Evolutionary conservation across 2,113 vertebrate species (phyloP).

Genomic region (Panurus biarmicus): DNA sequence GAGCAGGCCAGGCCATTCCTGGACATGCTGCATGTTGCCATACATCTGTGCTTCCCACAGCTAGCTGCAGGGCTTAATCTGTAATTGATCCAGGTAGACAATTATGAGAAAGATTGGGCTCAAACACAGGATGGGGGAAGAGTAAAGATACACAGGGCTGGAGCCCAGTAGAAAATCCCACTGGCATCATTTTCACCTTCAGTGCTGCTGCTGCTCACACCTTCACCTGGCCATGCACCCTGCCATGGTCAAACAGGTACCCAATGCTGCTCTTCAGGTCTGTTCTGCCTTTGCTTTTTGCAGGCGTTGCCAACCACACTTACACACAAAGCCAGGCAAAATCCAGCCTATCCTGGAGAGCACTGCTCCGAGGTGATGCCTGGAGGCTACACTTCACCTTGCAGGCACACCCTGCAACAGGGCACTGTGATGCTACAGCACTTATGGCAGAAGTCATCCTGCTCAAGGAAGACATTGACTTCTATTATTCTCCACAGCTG

Average conservation of each 20-base stretch:
- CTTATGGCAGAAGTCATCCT: background rate
- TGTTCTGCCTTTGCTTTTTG: background rate
- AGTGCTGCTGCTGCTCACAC: background rate
- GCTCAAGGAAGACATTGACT: background rate
- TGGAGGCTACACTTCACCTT: background rate
- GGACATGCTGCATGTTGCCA: background rate
- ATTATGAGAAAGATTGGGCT: slow-evolving; percentile 18
- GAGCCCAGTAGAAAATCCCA: background rate
- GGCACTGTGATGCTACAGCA: background rate
- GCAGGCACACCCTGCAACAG: background rate
- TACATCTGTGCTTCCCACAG: background rate
- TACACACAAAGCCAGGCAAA: background rate
- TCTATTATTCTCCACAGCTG: background rate
- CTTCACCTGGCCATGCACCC: background rate
- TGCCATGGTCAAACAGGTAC: background rate
- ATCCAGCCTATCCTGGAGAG: background rate
- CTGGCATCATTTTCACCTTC: background rate
- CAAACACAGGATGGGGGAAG: background rate
- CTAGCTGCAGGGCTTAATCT: background rate
- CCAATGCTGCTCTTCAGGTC: slow-evolving; percentile 5
- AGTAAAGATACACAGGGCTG: background rate
- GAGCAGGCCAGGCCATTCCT: background rate
- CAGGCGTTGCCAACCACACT: background rate
- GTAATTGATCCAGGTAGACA: background rate
- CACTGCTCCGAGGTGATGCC: background rate